Conservation (phyloP, 1,140 invertebrate genomes). For the Papilio dardanus region DNA sequence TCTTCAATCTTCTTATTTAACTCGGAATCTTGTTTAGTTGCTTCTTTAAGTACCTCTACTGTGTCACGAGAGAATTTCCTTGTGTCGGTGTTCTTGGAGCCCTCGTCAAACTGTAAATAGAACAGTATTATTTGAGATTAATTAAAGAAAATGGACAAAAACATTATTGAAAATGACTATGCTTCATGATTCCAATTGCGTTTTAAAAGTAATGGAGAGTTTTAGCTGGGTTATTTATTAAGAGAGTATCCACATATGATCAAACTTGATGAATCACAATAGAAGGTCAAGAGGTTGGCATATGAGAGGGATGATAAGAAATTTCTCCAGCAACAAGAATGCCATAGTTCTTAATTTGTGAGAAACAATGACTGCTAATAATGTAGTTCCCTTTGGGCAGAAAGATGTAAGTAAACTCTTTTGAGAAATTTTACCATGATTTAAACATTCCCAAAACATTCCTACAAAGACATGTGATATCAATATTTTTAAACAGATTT, state of each 20-base stretch:
- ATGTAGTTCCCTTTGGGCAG: too few species aligned
- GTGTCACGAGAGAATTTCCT: constrained; percentile 59
- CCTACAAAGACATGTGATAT: too few species aligned
- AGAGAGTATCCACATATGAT: constrained; percentile 37
- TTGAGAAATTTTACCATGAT: too few species aligned
- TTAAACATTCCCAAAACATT: too few species aligned
- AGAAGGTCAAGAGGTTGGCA: too few species aligned
- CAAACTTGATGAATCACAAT: constrained; percentile 46
- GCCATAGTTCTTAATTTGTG: too few species aligned
- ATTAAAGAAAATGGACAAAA: background rate
- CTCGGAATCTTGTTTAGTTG: constrained; percentile 61
- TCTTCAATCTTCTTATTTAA: constrained; percentile 68
- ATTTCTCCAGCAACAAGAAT: too few species aligned
- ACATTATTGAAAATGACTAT: background rate
- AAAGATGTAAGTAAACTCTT: too few species aligned
- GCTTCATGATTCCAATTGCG: background rate
- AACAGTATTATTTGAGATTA: constrained; percentile 19
- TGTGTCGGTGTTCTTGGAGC: constrained; percentile 67
- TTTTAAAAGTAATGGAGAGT: background rate
- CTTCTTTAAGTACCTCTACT: constrained; percentile 64
- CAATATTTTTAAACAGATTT: too few species aligned
- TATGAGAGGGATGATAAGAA: too few species aligned
- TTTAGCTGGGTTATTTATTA: background rate
- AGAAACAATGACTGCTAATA: too few species aligned
- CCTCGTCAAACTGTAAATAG: constrained; percentile 63